phyloP scores from a whole-genome alignment of 2,113 vertebrate genomes.

The Todiramphus saurophagus region DNA sequence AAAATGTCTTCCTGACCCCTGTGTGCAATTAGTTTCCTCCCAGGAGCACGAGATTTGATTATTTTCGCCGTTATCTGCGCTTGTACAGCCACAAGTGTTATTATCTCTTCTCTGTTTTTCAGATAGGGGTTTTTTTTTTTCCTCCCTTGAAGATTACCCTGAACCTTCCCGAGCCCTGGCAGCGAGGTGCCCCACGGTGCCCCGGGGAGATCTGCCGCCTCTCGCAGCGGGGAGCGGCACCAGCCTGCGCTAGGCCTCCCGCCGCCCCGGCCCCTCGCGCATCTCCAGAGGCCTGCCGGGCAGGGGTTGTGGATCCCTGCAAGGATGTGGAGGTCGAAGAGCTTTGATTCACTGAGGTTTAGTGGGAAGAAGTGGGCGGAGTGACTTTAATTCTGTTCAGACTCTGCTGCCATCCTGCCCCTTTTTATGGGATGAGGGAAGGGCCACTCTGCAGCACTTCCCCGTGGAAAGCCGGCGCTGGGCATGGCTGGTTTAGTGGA shows the following conservation, averaged over 20 bases:
- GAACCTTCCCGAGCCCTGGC: slow-evolving; percentile 47
- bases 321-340: background rate
- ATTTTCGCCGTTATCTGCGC: slow-evolving; percentile 58
- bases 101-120: slow-evolving; percentile 56
- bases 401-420: background rate
- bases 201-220: background rate
- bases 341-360: background rate
- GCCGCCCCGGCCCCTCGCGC: fast-evolving
- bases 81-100: slow-evolving; percentile 68
- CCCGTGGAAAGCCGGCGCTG: fast-evolving
- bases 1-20: slow-evolving; percentile 63
- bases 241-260: background rate
- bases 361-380: background rate
- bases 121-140: background rate
- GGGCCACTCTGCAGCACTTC: background rate
- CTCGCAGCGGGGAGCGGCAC: background rate
- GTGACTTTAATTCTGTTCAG: background rate
- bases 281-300: background rate
- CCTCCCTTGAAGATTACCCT: slow-evolving; percentile 8
- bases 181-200: background rate
- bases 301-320: background rate
- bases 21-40: slow-evolving; percentile 64
- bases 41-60: slow-evolving; percentile 57
- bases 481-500: fast-evolving
- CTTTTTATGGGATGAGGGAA: background rate